These are phyloP conservation scores for Lasioglossum baleicum DNA, from an alignment of 1,140 invertebrate species.

Conservation along the genomic window DNA sequence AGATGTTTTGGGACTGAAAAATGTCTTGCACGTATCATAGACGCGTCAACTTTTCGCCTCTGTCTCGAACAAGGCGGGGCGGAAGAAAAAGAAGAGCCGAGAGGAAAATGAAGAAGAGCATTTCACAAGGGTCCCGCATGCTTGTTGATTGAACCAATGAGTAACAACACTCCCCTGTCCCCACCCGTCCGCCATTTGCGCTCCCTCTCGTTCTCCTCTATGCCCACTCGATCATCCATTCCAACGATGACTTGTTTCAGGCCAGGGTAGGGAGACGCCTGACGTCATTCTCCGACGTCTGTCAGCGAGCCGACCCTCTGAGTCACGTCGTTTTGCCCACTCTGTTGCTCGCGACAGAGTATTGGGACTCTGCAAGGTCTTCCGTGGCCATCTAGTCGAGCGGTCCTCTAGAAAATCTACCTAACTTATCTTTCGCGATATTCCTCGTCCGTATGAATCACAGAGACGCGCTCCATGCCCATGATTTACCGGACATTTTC, in stretches of 20 bases:
- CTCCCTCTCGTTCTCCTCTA: conserved; percentile 18
- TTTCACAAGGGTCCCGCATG: conserved; percentile 65
- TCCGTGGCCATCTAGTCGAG: conserved; percentile 38
- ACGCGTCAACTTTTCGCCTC: background rate
- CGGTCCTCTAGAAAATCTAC: conserved; percentile 12
- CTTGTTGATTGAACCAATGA: conserved; percentile 66
- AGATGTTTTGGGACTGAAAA: background rate
- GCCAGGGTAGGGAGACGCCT: conserved; percentile 66
- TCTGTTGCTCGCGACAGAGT: conserved; percentile 42
- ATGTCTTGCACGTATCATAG: background rate
- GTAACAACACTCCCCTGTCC: conserved; percentile 56
- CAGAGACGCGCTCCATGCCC: background rate
- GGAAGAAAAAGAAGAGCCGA: conserved; percentile 13
- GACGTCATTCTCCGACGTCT: conserved; percentile 74
- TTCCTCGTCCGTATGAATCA: background rate
- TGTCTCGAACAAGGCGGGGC: background rate
- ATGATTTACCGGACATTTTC: background rate
- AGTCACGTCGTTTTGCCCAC: conserved; percentile 69
- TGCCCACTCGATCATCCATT: conserved; percentile 67
- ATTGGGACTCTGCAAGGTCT: conserved; percentile 38
- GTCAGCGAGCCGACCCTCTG: conserved; percentile 74
- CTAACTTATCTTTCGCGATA: background rate
- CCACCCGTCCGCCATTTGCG: conserved; percentile 43
- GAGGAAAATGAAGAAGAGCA: conserved; percentile 27
- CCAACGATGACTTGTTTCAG: conserved; percentile 75